Evolutionary conservation across 2,113 vertebrate genomes (phyloP).

Genomic region (Laticauda laticaudata): DNA sequence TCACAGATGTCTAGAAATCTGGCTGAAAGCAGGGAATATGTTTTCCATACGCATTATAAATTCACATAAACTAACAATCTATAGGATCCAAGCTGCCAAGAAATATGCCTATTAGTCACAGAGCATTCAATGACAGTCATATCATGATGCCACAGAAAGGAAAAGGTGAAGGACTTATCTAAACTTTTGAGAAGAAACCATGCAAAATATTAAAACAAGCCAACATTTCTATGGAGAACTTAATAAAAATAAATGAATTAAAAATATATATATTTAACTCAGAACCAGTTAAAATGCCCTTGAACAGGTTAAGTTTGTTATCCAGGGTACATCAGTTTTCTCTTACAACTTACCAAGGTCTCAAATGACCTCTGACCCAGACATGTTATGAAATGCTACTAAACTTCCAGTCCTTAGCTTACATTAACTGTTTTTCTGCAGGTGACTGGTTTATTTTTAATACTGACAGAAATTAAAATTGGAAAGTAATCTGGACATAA

Average conservation of each 20-base stretch:
- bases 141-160: neutral
- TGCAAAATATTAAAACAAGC: neutral
- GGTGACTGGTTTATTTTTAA: conserved; percentile 26
- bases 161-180: neutral
- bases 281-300: neutral
- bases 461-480: conserved; percentile 57
- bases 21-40: neutral
- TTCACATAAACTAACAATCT: neutral
- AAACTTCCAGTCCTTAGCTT: neutral
- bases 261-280: neutral
- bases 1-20: neutral
- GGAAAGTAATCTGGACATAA: conserved; percentile 61
- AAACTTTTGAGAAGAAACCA: neutral
- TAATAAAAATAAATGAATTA: neutral
- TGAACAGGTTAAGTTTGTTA: neutral
- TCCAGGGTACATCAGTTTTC: neutral
- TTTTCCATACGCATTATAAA: neutral
- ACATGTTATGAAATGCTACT: neutral
- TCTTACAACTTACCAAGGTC: neutral
- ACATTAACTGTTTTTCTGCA: conserved; percentile 19
- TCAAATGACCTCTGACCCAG: conserved; percentile 1
- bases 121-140: neutral
- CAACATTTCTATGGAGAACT: neutral
- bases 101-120: neutral
- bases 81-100: neutral